Base-by-base conservation (phyloP, 2,797 vertebrate genomes). In the Acrossocheilus wenchowensis region DNA sequence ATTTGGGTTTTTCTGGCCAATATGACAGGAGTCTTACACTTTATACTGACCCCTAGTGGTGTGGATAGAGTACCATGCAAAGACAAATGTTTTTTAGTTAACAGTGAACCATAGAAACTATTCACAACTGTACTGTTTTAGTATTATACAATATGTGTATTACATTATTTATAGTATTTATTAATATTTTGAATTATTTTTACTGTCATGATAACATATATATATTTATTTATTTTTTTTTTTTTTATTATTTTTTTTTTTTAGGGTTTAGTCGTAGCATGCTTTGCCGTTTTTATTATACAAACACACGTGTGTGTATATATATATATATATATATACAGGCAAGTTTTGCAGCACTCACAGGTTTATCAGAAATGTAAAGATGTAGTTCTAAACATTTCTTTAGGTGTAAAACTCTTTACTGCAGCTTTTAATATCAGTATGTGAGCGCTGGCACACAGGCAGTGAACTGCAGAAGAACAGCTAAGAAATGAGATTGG, bases 401-500 rank as follows among this genome's bases (percentile, higher is more conserved):
- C 45, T n/a, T 36, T 52, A 26, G 34, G 48, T 19, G 66, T 57
- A 54, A 54, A 54, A 72, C 66, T 54, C 23, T 6, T 82, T n/a
- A 52, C 26, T 39, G 23, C 62, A 71, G 19, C 52, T 80, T 54
- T 80, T 84, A 80, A 81, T 45, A 71, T 71, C 60, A 78, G 48
- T 5, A n/a, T 66, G 36, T 45, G 43, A 75, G 64, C 8, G 30
- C 9, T 15, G 50, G 26, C 23, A 41, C 23, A 57, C 34, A 26
- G 48, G 45, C 60, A 45, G 60, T 66, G 78, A 81, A 81, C 60
- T 30, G 45, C 69, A 81, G 71, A 74, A 52, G 75, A 64, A 84
- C 74, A 74, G 57, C 75, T 84, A 69, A 85, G 78, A 85, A 88
- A 85, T 74, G 57, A 87, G 82, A 87, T 81, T 85, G 78, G 62